phyloP scores from a whole-genome alignment of 2,113 vertebrate genomes.

The Aegithalos caudatus region DNA sequence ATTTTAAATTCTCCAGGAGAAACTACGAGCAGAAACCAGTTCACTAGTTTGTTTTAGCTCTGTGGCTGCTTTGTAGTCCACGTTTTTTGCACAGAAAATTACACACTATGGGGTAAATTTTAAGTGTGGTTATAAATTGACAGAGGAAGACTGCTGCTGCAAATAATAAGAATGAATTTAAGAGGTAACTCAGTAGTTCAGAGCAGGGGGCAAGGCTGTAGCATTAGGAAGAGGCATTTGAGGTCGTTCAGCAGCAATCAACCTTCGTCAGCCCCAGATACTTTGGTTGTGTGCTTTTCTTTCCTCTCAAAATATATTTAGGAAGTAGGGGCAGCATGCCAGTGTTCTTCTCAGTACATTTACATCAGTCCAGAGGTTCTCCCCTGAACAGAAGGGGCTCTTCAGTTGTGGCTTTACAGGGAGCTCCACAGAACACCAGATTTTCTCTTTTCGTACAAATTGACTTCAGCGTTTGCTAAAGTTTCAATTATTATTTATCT shows the following conservation, averaged over 20 bases:
- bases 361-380: not conserved
- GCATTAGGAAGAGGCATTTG: slow-evolving; percentile 27
- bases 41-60: slow-evolving; percentile 20
- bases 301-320: not conserved
- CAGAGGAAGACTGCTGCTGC: slow-evolving; percentile 18
- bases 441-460: not conserved
- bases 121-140: slow-evolving; percentile 47
- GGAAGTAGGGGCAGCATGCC: not conserved
- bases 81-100: slow-evolving; percentile 58
- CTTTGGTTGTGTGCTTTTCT: not conserved
- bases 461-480: not conserved
- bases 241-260: slow-evolving; percentile 22
- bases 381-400: not conserved
- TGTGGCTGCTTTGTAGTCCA: slow-evolving; percentile 48
- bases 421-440: not conserved
- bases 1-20: slow-evolving; percentile 43
- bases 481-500: not conserved
- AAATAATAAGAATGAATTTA: slow-evolving; percentile 44
- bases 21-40: slow-evolving; percentile 25
- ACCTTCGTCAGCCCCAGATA: not conserved
- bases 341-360: not conserved
- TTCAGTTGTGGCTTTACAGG: fast-evolving
- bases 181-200: not conserved
- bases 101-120: slow-evolving; percentile 50
- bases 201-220: not conserved